These are phyloP conservation scores for Enteromius viviparus DNA, from an alignment of 2,797 vertebrate genomes.

Conservation along the genomic window DNA sequence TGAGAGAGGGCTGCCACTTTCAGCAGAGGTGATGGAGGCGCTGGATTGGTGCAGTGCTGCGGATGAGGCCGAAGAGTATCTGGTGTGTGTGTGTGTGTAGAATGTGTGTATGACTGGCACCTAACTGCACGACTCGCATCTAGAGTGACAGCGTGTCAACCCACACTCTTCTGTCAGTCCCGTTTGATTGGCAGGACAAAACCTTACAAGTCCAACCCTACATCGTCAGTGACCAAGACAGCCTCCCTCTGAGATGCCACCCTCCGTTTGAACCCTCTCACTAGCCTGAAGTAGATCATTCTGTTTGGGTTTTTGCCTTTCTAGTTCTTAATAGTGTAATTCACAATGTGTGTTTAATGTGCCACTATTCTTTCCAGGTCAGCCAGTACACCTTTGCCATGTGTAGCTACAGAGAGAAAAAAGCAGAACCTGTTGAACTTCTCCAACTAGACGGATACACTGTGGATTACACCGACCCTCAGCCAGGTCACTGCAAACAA, in stretches of 20 bases:
- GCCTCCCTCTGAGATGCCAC: conserved; percentile 27
- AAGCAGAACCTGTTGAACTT: conserved; percentile 95
- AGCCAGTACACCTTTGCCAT: conserved; percentile 99
- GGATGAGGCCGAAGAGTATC: conserved; percentile 61
- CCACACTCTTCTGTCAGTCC: conserved; percentile 71
- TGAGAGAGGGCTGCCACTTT: conserved; percentile 82
- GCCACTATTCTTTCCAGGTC: conserved; percentile 78
- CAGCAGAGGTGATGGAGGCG: conserved; percentile 80
- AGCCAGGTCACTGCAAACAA: conserved; percentile 83
- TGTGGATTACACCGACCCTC: conserved; percentile 97
- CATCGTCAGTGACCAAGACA: conserved; percentile 20
- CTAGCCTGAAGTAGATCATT: conserved; percentile 23
- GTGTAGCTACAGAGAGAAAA: conserved; percentile 99
- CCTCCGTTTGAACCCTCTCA: conserved; percentile 16
- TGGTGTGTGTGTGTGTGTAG: conserved; percentile 42
- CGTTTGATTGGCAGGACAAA: conserved; percentile 66
- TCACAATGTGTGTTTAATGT: neutral
- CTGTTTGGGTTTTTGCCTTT: conserved; percentile 10
- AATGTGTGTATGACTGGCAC: conserved; percentile 78
- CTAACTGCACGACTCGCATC: conserved; percentile 80
- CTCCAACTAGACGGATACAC: conserved; percentile 96
- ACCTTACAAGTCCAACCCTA: conserved; percentile 59
- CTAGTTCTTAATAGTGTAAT: neutral
- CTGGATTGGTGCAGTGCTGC: conserved; percentile 68
- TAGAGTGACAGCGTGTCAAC: conserved; percentile 85